Percentiles rank a stretch among this genome's conserved stretches.
Conservation (phyloP, 2,113 vertebrate genomes). For the Beaufortia kweichowensis region DNA sequence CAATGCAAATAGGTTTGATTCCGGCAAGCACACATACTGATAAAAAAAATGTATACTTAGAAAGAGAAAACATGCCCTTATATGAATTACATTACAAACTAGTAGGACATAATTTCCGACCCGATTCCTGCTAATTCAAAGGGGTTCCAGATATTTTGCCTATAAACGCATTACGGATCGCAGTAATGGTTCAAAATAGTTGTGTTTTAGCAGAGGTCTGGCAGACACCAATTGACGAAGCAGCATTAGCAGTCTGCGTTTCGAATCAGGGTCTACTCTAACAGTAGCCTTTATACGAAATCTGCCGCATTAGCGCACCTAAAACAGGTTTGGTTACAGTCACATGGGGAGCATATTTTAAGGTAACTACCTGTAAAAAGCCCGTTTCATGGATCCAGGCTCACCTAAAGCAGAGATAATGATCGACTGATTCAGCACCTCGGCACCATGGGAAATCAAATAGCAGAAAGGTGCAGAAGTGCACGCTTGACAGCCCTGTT, state of each 20-base stretch:
- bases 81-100: no score
- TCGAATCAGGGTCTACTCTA: background rate
- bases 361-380: constrained; percentile 42
- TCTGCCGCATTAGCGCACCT: constrained; percentile 20
- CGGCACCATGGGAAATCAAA: constrained; percentile 35
- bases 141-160: constrained; percentile 26
- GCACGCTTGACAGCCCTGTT: constrained; percentile 33
- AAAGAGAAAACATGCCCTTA: no score
- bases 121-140: background rate
- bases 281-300: constrained; percentile 19
- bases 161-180: constrained; percentile 7
- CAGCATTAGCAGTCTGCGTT: constrained; percentile 24
- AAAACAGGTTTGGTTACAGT: constrained; percentile 25
- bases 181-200: constrained; percentile 34
- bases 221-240: constrained; percentile 17
- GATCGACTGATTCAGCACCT: constrained; percentile 36
- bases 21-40: no score
- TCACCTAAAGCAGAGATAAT: constrained; percentile 41
- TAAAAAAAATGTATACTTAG: no score
- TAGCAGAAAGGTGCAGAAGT: constrained; percentile 29
- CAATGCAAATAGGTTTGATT: no score
- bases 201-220: constrained; percentile 30
- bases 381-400: constrained; percentile 28
- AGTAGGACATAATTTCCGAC: background rate
- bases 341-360: constrained; percentile 31